Conservation (phyloP, 2,888 invertebrate genomes). For the Zygaena filipendulae region DNA sequence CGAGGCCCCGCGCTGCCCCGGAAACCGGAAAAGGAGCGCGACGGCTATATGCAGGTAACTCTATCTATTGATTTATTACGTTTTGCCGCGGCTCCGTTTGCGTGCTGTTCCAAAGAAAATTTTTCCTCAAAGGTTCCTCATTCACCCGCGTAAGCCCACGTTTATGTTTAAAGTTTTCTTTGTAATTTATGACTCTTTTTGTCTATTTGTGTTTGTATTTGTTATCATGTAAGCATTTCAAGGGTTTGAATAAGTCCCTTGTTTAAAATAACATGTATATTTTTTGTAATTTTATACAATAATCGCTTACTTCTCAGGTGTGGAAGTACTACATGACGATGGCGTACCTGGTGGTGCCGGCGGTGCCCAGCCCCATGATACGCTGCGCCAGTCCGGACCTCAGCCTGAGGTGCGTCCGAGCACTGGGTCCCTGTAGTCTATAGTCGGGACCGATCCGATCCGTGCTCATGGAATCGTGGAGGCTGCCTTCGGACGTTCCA, state of each 20-base stretch:
- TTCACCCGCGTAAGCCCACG: too few species aligned
- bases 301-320: too few species aligned
- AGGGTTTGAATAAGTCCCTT: too few species aligned
- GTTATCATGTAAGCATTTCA: too few species aligned
- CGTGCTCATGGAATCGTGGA: too few species aligned
- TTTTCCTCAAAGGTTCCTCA: not conserved
- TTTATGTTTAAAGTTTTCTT: too few species aligned
- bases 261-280: too few species aligned
- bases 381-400: conserved; percentile 94
- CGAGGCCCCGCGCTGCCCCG: conserved; percentile 88
- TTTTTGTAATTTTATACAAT: too few species aligned
- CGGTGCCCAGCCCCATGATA: conserved; percentile 85
- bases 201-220: too few species aligned
- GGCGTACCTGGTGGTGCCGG: conserved; percentile 96
- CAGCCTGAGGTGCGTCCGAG: conserved; percentile 81
- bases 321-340: conserved; percentile 99
- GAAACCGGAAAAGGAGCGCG: conserved; percentile 92
- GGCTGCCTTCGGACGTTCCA: too few species aligned
- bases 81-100: not conserved
- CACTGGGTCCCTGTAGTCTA: too few species aligned
- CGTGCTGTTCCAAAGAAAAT: not conserved
- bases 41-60: conserved; percentile 85
- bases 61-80: not conserved
- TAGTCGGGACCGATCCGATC: not conserved
- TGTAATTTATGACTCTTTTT: too few species aligned